Conservation (phyloP, 2,113 vertebrate genomes). For the Toxotes chatareus region DNA sequence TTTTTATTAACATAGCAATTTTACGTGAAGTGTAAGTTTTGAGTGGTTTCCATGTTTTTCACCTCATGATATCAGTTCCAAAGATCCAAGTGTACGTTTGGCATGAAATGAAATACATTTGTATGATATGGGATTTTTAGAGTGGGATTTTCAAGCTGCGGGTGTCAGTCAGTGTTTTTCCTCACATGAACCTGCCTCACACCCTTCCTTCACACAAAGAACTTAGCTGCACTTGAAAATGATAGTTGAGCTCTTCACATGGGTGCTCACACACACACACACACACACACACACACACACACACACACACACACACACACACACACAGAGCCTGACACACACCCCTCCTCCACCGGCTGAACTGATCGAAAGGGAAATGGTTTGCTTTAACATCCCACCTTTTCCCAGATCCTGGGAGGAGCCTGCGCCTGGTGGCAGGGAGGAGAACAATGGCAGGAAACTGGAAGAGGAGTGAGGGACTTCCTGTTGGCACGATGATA, state of each 20-base stretch:
- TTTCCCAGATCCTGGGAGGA: slow-evolving; percentile 82
- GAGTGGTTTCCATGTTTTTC: no score
- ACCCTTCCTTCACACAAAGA: neutral
- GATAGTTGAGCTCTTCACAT: neutral
- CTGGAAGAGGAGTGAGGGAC: slow-evolving; percentile 79
- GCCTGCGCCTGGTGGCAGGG: slow-evolving; percentile 59
- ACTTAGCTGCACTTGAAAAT: neutral
- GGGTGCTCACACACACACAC: slow-evolving; percentile 1
- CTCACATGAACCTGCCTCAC: neutral
- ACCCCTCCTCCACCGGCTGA: slow-evolving; percentile 33
- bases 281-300: slow-evolving; percentile 11
- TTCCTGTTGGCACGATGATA: slow-evolving; percentile 77
- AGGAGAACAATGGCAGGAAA: slow-evolving; percentile 84
- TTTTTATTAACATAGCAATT: no score
- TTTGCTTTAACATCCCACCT: slow-evolving; percentile 80
- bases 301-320: slow-evolving; percentile 10
- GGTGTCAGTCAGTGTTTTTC: no score
- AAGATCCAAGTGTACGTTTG: no score
- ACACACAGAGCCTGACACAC: neutral
- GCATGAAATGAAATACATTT: no score
- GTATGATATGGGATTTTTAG: neutral
- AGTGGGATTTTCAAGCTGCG: neutral
- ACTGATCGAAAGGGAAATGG: slow-evolving; percentile 70
- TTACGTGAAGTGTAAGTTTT: no score
- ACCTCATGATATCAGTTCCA: no score